phyloP scores from a whole-genome alignment of 2,113 vertebrate genomes.

The Lanius ludovicianus region DNA sequence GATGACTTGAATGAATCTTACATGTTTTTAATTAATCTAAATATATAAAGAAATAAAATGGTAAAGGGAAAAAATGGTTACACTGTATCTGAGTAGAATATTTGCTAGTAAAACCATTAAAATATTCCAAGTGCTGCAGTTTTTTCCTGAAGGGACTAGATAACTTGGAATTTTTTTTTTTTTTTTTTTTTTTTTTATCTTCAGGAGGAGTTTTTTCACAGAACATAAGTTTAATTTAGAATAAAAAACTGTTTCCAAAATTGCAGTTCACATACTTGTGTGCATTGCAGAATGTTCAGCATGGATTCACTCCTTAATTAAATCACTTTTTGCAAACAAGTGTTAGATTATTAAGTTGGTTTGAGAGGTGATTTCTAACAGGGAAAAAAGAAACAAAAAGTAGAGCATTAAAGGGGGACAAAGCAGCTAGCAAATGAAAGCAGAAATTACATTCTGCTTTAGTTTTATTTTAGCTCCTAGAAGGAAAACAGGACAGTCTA shows the following conservation, averaged over 20 bases:
- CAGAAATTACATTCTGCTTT: background rate
- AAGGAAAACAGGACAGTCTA: background rate
- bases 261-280: background rate
- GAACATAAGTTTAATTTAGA: background rate
- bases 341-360: background rate
- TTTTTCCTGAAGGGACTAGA: background rate
- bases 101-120: background rate
- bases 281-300: background rate
- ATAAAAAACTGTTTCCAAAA: background rate
- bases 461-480: background rate
- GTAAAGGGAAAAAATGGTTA: background rate
- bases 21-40: background rate
- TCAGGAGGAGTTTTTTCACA: background rate
- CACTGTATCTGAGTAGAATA: background rate
- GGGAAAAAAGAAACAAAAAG: background rate
- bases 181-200: background rate
- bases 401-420: background rate
- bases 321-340: background rate
- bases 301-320: background rate
- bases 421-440: background rate
- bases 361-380: background rate
- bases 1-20: background rate
- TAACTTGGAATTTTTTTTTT: background rate
- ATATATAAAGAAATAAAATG: background rate
- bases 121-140: background rate